phyloP scores from a whole-genome alignment of 2,113 vertebrate species.

The Eclectus roratus region DNA sequence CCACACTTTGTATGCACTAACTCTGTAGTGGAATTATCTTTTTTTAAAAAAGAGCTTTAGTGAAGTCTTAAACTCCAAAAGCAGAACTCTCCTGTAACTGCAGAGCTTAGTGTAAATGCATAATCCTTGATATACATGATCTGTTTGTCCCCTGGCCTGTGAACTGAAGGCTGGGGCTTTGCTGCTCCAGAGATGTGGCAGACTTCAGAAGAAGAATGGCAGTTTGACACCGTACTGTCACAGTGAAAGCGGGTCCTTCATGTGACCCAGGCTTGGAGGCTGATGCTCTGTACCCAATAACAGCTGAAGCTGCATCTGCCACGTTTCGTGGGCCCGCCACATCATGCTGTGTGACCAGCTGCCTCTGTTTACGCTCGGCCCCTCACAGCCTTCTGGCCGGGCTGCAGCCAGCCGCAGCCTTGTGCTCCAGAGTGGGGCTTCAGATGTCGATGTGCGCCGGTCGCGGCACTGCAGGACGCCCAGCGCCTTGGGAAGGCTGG shows the following conservation, averaged over 20 bases:
- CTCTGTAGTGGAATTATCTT: background rate
- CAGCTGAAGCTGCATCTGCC: constrained; percentile 84
- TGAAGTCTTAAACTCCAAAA: background rate
- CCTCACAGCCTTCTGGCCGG: constrained; percentile 73
- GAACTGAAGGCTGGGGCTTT: constrained; percentile 22
- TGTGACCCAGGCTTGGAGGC: constrained; percentile 76
- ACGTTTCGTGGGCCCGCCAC: constrained; percentile 61
- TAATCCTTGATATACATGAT: background rate
- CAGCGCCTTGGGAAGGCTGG: background rate
- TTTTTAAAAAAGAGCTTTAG: background rate
- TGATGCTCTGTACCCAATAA: constrained; percentile 68
- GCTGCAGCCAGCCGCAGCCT: constrained; percentile 41
- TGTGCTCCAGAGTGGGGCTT: constrained; percentile 46
- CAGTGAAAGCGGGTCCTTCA: constrained; percentile 66
- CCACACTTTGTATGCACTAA: background rate
- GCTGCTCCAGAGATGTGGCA: constrained; percentile 33
- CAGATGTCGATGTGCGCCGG: constrained; percentile 56
- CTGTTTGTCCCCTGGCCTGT: constrained; percentile 34
- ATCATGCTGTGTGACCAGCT: constrained; percentile 83
- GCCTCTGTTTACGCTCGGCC: constrained; percentile 75
- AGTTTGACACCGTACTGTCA: constrained; percentile 81
- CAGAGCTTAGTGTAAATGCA: background rate
- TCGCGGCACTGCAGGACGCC: background rate
- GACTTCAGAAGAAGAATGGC: constrained; percentile 72
- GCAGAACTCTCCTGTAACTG: background rate